Evolutionary conservation across 2,113 vertebrate species (phyloP).

Genomic region (Balaeniceps rex): DNA sequence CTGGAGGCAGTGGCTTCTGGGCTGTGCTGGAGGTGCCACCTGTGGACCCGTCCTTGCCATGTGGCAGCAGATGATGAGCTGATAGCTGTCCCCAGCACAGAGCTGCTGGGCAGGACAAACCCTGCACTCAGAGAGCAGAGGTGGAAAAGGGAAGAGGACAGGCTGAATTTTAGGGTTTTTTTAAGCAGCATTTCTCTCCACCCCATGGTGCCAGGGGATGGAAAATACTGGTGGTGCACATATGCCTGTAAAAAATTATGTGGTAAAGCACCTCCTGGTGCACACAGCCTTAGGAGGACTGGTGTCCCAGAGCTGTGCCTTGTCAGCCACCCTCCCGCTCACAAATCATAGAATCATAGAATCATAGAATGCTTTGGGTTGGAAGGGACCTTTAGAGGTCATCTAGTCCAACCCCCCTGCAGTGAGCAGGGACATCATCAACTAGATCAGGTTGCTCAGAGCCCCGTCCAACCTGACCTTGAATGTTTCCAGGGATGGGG

Average conservation of each 20-base stretch:
- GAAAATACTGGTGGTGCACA: neutral
- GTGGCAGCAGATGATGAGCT: neutral
- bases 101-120: neutral
- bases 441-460: too few relatives aligned
- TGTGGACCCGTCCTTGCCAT: neutral
- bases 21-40: neutral
- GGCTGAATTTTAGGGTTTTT: neutral
- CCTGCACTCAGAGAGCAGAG: rapidly evolving
- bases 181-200: neutral
- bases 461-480: too few relatives aligned
- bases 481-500: too few relatives aligned
- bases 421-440: too few relatives aligned
- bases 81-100: neutral
- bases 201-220: neutral
- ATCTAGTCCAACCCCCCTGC: too few relatives aligned
- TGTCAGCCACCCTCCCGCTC: rapidly evolving
- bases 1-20: neutral
- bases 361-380: too few relatives aligned
- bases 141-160: neutral
- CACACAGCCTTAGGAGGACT: neutral
- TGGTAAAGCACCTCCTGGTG: neutral
- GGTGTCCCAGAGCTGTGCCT: neutral
- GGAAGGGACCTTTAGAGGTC: too few relatives aligned
- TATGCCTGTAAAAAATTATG: neutral
- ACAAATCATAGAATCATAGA: too few relatives aligned